These are phyloP conservation scores for Koerneria pararmatus DNA, from an alignment of 2,888 invertebrate genomes.

Conservation along the genomic window DNA sequence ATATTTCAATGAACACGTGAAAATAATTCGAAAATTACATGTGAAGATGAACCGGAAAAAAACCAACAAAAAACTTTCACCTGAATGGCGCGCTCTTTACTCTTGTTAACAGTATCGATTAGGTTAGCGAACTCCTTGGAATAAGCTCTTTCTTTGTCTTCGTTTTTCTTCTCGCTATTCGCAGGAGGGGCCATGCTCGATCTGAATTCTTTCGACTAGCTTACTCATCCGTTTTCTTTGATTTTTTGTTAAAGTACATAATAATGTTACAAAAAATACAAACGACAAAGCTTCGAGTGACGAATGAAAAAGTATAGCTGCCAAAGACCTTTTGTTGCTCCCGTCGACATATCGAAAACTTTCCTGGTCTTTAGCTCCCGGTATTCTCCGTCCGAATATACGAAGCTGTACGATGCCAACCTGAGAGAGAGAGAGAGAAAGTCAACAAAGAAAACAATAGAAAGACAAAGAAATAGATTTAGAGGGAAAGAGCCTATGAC, in stretches of 20 bases:
- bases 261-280: too few relatives aligned
- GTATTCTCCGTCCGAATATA: conserved; percentile 32
- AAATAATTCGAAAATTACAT: too few relatives aligned
- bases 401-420: conserved; percentile 39
- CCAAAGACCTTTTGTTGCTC: conserved; percentile 9
- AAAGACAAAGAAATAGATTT: too few relatives aligned
- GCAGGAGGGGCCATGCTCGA: too few relatives aligned
- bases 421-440: conserved; percentile 21
- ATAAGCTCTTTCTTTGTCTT: conserved; percentile 22
- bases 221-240: too few relatives aligned
- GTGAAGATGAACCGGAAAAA: too few relatives aligned
- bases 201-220: too few relatives aligned
- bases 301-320: too few relatives aligned
- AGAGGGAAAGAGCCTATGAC: neutral
- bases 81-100: conserved; percentile 34
- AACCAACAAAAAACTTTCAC: conserved; percentile 25
- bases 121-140: conserved; percentile 34
- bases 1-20: neutral
- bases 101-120: conserved; percentile 30
- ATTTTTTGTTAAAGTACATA: too few relatives aligned
- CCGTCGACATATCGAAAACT: conserved; percentile 20
- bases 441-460: too few relatives aligned
- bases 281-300: too few relatives aligned
- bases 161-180: too few relatives aligned
- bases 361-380: conserved; percentile 26